These are phyloP conservation scores for Nicator chloris DNA, from an alignment of 2,113 vertebrate genomes.

Conservation along the genomic window DNA sequence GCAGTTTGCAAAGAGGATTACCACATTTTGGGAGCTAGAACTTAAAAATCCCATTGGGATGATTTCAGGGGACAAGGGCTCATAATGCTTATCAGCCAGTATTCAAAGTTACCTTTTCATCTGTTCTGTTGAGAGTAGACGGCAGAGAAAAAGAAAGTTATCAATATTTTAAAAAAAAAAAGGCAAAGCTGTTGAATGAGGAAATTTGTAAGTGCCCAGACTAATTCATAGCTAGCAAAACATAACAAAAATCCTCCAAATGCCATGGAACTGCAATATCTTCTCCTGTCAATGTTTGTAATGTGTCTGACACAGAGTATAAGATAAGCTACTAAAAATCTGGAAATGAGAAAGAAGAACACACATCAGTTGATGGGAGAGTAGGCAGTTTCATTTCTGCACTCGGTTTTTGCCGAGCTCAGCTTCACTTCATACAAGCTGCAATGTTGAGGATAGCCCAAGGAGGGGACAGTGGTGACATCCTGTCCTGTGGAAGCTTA, in stretches of 20 bases:
- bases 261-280: background rate
- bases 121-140: background rate
- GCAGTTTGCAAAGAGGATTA: background rate
- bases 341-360: background rate
- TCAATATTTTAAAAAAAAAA: background rate
- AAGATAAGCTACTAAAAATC: background rate
- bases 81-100: background rate
- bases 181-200: background rate
- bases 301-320: background rate
- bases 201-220: background rate
- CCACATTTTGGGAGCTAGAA: background rate
- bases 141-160: background rate
- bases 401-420: fast-evolving
- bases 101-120: background rate
- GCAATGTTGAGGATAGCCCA: background rate
- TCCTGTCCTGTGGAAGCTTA: background rate
- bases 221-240: background rate
- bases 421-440: background rate
- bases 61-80: background rate
- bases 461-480: background rate
- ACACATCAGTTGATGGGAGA: background rate
- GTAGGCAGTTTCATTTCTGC: background rate
- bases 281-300: background rate
- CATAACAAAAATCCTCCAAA: background rate
- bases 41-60: background rate